Conservation (phyloP, 2,888 invertebrate species). For the Caenorhabditis sp. region DNA sequence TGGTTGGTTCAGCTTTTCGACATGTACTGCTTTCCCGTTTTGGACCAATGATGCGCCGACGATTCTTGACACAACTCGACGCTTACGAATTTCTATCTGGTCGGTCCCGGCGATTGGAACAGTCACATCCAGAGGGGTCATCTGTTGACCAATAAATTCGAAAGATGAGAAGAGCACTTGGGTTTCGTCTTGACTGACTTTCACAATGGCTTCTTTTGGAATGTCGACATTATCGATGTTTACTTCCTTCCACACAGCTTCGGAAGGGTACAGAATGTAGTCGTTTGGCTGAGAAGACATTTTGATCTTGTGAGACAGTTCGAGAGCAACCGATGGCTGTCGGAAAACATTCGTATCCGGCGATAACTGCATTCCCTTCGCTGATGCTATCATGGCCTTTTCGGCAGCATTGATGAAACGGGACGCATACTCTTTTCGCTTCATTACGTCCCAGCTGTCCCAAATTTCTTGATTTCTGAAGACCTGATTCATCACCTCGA, state of each 20-base stretch:
- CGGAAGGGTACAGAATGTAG: conserved; percentile 71
- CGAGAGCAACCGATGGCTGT: conserved; percentile 50
- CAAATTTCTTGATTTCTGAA: conserved; percentile 59
- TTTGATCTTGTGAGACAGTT: conserved; percentile 52
- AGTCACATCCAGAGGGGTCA: conserved; percentile 56
- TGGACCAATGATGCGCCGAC: conserved; percentile 67
- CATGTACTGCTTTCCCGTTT: conserved; percentile 56
- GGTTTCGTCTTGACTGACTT: conserved; percentile 45
- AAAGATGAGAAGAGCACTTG: conserved; percentile 66
- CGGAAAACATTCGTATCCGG: conserved; percentile 51
- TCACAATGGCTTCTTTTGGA: conserved; percentile 71
- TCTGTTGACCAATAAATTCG: conserved; percentile 52
- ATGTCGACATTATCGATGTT: conserved; percentile 70
- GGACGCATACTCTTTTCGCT: conserved; percentile 49
- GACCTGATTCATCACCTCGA: conserved; percentile 67
- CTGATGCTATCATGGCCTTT: conserved; percentile 53
- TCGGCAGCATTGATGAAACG: conserved; percentile 41
- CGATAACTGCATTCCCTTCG: conserved; percentile 17
- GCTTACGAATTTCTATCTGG: conserved; percentile 29
- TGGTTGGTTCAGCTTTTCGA: conserved; percentile 51
- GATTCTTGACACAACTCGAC: conserved; percentile 67
- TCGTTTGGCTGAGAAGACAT: conserved; percentile 47
- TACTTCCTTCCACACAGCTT: conserved; percentile 67
- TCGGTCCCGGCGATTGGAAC: conserved; percentile 24
- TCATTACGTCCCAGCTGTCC: conserved; percentile 55